Evolutionary conservation across 2,888 invertebrate species (phyloP).

Genomic region (Lycaena phlaeas): DNA sequence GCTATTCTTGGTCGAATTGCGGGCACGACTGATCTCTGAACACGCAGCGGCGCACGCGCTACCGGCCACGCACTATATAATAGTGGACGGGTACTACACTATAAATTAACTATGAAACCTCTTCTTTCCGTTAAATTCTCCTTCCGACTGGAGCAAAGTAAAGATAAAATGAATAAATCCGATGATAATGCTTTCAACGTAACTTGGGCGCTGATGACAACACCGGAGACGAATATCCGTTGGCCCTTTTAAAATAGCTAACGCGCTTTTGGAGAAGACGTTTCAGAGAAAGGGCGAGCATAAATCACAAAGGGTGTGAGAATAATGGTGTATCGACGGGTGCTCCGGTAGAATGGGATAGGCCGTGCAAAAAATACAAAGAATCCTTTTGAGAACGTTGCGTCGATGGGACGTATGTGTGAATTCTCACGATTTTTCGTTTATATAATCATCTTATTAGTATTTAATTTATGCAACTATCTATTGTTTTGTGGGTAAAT

Average conservation of each 20-base stretch:
- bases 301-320: slow-evolving; percentile 59
- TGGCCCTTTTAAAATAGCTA: slow-evolving; percentile 53
- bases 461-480: neutral
- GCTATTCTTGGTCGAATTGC: slow-evolving; percentile 62
- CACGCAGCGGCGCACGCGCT: slow-evolving; percentile 55
- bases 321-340: slow-evolving; percentile 33
- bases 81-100: too few relatives aligned
- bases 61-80: too few relatives aligned
- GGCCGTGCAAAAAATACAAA: slow-evolving; percentile 35
- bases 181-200: slow-evolving; percentile 35
- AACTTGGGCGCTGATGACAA: slow-evolving; percentile 49
- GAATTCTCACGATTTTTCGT: slow-evolving; percentile 4
- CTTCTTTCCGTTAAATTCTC: slow-evolving; percentile 50
- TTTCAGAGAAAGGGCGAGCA: slow-evolving; percentile 41
- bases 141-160: slow-evolving; percentile 52
- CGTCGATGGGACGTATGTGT: slow-evolving; percentile 11
- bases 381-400: slow-evolving; percentile 27
- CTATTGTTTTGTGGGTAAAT: slow-evolving; percentile 4
- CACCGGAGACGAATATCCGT: slow-evolving; percentile 64
- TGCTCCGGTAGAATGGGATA: slow-evolving; percentile 35
- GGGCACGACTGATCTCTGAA: slow-evolving; percentile 65
- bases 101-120: slow-evolving; percentile 46
- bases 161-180: slow-evolving; percentile 38
- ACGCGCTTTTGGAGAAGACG: slow-evolving; percentile 47
- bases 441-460: slow-evolving; percentile 1